Evolutionary conservation across 2,797 vertebrate genomes (phyloP), one percentile per base, ranked within the genome.

Genomic region (Molothrus aeneus): DNA sequence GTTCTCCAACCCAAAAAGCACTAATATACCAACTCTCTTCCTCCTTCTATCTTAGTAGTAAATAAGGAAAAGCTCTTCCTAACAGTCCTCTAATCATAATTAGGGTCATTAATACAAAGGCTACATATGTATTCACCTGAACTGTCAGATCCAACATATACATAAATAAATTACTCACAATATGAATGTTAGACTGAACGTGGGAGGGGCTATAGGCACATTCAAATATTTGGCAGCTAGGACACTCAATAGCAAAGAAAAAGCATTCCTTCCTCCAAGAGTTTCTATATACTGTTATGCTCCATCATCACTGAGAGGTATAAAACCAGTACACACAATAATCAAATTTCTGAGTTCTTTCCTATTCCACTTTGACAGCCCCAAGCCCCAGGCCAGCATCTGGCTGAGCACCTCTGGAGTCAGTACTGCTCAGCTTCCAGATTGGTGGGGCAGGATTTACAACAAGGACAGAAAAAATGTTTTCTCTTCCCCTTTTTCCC

Each of bases 201-300:
- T n/a, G 12, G 12, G 40, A 84, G 40, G 45, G 83, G 54, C 7
- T 10, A n/a, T 12, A 54, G 42, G 17, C 28, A 48, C 9, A 61
- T 54, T 56, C 29, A 45, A 32, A 78, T 25, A 8, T 61, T 66
- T 47, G 68, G 28, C 6, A 68, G 31, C 31, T 43, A 28, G 31
- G 36, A 31, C 16, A 71, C 5, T 5, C 26, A 84, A 47, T 2
- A 63, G 17, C 5, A 45, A n/a, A 50, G 38, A 65, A 47, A 61
- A 83, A 56, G 17, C 38, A 38, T 66, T 70, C 1, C 3, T 53
- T 77, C 63, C 34, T 18, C 28, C 32, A 56, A 50, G 26, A 53
- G 2, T 19, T 2, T 29, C 40, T 73, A 7, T 15, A 13, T 20
- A 65, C 32, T 38, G 6, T 26, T 42, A 66, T 0, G 0, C 14